phyloP scores from a whole-genome alignment of 2,888 invertebrate species.

The Drosophila tripunctata region DNA sequence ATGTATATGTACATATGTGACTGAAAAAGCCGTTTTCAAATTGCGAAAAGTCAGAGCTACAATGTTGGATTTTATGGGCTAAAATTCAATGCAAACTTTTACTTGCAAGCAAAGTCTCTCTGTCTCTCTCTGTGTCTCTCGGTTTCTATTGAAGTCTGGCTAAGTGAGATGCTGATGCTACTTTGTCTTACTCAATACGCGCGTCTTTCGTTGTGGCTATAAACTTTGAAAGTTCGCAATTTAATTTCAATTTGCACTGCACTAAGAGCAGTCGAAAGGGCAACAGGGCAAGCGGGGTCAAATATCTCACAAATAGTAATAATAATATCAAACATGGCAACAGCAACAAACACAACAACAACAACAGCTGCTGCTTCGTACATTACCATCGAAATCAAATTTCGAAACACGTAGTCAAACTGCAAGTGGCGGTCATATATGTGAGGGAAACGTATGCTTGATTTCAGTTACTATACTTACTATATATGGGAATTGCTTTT shows the following conservation, averaged over 20 bases:
- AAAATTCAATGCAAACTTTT: slow-evolving; percentile 27
- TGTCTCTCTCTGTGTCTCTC: neutral
- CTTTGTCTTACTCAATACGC: slow-evolving; percentile 1
- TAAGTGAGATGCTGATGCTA: slow-evolving; percentile 32
- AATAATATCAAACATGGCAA: slow-evolving; percentile 32
- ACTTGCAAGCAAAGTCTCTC: slow-evolving; percentile 1
- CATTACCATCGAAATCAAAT: slow-evolving; percentile 56
- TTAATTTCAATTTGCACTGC: slow-evolving; percentile 76
- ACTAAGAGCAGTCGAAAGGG: neutral
- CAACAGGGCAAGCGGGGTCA: slow-evolving; percentile 9
- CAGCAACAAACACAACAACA: slow-evolving; percentile 19
- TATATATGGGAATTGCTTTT: slow-evolving; percentile 25
- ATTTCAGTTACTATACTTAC: too few relatives aligned
- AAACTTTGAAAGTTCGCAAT: slow-evolving; percentile 77
- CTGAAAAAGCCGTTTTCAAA: too few relatives aligned
- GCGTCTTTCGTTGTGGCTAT: slow-evolving; percentile 58
- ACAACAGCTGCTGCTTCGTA: slow-evolving; percentile 20
- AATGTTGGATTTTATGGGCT: slow-evolving; percentile 24
- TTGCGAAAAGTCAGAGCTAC: slow-evolving; percentile 12
- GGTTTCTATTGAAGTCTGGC: slow-evolving; percentile 1
- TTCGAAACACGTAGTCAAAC: slow-evolving; percentile 68
- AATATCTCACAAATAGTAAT: slow-evolving; percentile 49
- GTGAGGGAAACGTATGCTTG: neutral
- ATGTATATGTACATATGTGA: slow-evolving; percentile 9
- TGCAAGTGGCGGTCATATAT: slow-evolving; percentile 3